phyloP scores from a whole-genome alignment of 2,797 vertebrate genomes.

The Hipposideros larvatus region DNA sequence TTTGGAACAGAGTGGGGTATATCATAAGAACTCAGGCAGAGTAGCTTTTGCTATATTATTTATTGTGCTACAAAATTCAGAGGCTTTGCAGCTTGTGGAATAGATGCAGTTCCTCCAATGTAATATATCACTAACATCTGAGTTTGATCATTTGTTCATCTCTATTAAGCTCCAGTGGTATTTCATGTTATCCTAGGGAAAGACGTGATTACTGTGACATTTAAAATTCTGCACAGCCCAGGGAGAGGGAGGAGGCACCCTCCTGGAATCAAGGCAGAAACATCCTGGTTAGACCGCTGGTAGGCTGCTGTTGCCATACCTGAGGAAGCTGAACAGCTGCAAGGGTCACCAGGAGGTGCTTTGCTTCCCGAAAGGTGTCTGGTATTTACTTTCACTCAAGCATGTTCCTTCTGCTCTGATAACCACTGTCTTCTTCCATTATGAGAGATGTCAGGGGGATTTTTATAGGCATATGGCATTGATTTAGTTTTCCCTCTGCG shows the following conservation, averaged over 20 bases:
- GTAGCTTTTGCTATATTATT: slow-evolving; percentile 21
- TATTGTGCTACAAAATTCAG: slow-evolving; percentile 57
- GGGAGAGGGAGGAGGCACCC: not conserved
- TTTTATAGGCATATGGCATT: slow-evolving; percentile 74
- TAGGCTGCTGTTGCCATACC: not conserved
- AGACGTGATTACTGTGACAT: slow-evolving; percentile 67
- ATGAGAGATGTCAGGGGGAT: slow-evolving; percentile 66
- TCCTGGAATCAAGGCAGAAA: not conserved
- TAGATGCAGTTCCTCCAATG: slow-evolving; percentile 10
- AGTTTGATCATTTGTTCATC: slow-evolving; percentile 73
- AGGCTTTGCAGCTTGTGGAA: slow-evolving; percentile 56
- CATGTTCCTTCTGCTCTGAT: slow-evolving; percentile 74
- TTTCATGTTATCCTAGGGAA: slow-evolving; percentile 63
- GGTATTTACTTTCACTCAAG: slow-evolving; percentile 72
- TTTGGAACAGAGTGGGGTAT: not conserved
- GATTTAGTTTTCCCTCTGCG: slow-evolving; percentile 61
- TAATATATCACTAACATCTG: slow-evolving; percentile 50
- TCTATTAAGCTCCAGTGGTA: slow-evolving; percentile 71
- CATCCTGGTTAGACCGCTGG: not conserved
- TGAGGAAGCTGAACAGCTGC: not conserved
- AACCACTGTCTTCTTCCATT: slow-evolving; percentile 75
- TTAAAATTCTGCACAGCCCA: slow-evolving; percentile 26
- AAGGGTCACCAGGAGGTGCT: slow-evolving; percentile 62
- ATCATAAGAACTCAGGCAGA: not conserved
- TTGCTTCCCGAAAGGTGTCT: slow-evolving; percentile 71